Conservation (phyloP, 2,113 vertebrate genomes). For the Bungarus multicinctus region DNA sequence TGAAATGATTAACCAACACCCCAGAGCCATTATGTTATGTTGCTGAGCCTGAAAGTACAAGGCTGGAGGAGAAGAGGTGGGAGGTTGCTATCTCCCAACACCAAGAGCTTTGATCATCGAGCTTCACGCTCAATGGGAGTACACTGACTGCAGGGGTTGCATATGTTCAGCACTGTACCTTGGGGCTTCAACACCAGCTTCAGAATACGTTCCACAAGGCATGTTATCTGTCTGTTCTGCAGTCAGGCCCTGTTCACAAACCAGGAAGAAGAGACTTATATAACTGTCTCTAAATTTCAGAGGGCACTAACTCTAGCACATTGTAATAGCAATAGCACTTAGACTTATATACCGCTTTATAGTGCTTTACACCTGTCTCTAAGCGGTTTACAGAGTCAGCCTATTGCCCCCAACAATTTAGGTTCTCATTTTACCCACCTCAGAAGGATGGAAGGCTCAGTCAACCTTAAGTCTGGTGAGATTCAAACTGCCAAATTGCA, state of each 20-base stretch:
- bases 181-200: not conserved
- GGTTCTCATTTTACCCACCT: too few species aligned
- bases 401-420: too few species aligned
- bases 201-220: not conserved
- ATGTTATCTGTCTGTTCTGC: not conserved
- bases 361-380: too few species aligned
- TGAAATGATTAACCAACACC: conserved; percentile 8
- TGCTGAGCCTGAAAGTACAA: conserved; percentile 3
- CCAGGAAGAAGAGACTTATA: not conserved
- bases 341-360: too few species aligned
- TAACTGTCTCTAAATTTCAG: not conserved
- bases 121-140: not conserved
- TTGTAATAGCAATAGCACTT: not conserved
- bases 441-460: too few species aligned
- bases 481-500: too few species aligned
- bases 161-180: not conserved
- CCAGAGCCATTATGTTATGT: not conserved
- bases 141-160: not conserved
- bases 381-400: too few species aligned
- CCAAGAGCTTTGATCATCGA: not conserved
- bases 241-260: not conserved
- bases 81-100: conserved; percentile 3
- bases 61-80: not conserved
- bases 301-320: not conserved
- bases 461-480: too few species aligned